These are phyloP conservation scores for Nymphalis polychloros DNA, from an alignment of 2,888 invertebrate species.

Conservation along the genomic window DNA sequence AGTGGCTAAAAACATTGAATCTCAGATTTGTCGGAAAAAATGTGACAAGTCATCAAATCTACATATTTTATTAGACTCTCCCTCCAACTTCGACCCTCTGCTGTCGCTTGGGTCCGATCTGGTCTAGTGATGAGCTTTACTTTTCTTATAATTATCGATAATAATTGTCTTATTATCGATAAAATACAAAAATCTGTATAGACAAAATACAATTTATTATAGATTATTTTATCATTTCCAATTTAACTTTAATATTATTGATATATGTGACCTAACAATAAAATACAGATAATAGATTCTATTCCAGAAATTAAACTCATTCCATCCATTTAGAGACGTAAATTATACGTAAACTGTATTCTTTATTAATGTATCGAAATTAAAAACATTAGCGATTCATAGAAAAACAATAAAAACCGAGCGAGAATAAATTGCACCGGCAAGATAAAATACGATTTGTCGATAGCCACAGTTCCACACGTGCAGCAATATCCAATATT, in stretches of 20 bases:
- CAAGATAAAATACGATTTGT: slow-evolving; percentile 41
- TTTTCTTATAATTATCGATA: slow-evolving; percentile 54
- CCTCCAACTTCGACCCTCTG: slow-evolving; percentile 74
- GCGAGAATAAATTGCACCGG: slow-evolving; percentile 8
- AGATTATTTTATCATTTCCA: too few species aligned
- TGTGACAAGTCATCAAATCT: slow-evolving; percentile 82
- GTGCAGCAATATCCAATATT: slow-evolving; percentile 67
- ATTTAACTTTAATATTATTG: too few species aligned
- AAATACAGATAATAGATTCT: too few species aligned
- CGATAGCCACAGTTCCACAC: slow-evolving; percentile 47
- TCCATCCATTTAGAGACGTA: too few species aligned
- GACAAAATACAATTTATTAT: not conserved
- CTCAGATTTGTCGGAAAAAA: slow-evolving; percentile 80
- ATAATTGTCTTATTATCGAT: slow-evolving; percentile 3
- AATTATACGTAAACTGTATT: too few species aligned
- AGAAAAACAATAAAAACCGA: slow-evolving; percentile 2
- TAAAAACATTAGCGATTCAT: not conserved
- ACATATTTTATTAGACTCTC: slow-evolving; percentile 80
- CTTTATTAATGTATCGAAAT: too few species aligned
- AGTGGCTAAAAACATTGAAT: slow-evolving; percentile 76
- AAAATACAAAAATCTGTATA: not conserved
- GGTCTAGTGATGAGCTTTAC: slow-evolving; percentile 55
- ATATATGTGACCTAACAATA: too few species aligned
- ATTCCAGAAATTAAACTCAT: too few species aligned
- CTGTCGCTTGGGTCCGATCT: slow-evolving; percentile 58